Conservation (phyloP, 92 coral and sea anemone genomes). For the Palythoa grandis region DNA sequence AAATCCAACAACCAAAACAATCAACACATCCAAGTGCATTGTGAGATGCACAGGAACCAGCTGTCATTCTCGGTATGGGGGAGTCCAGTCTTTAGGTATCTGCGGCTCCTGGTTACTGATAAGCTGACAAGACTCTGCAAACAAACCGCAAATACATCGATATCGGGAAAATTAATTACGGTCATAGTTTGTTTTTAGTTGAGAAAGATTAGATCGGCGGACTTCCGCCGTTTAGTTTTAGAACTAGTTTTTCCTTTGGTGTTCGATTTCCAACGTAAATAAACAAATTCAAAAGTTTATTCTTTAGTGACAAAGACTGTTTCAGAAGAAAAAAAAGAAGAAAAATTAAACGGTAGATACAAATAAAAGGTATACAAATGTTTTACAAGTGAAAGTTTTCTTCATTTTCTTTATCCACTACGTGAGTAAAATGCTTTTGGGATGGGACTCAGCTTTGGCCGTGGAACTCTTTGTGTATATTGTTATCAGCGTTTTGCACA, state of each 20-base stretch:
- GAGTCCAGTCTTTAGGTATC: neutral
- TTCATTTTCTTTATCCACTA: neutral
- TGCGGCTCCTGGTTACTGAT: neutral
- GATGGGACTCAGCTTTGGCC: no score
- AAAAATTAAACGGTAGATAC: no score
- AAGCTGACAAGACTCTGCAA: neutral
- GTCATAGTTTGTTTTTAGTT: constrained; percentile 9
- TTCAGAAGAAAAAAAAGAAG: no score
- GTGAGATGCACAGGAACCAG: no score
- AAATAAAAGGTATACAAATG: no score
- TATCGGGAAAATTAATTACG: constrained; percentile 18
- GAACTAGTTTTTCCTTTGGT: neutral
- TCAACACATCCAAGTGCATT: no score
- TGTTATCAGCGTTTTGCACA: constrained; percentile 27
- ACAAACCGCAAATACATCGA: constrained; percentile 3
- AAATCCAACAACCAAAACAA: no score
- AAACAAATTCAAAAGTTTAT: neutral
- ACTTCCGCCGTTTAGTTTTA: constrained; percentile 6
- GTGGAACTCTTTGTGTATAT: constrained; percentile 5
- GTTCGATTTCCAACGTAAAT: neutral
- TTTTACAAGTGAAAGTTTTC: neutral
- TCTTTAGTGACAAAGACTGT: neutral
- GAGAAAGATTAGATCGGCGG: neutral
- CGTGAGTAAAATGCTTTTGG: neutral
- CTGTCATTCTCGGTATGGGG: no score